Conservation (phyloP, 1,140 invertebrate species). For the Araneus ventricosus region DNA sequence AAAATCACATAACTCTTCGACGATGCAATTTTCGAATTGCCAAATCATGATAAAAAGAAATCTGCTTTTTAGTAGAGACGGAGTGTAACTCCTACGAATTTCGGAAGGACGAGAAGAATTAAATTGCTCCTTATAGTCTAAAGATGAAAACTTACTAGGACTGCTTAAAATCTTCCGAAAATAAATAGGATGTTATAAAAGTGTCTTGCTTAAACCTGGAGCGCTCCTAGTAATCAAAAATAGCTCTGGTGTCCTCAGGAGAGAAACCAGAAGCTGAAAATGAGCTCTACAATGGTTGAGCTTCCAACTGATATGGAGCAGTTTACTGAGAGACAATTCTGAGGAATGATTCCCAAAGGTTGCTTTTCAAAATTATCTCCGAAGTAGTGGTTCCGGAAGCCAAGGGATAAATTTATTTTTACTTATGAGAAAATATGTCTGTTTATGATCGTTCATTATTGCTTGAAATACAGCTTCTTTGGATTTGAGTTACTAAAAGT, state of each 20-base stretch:
- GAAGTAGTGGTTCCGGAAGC: background rate
- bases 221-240: background rate
- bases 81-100: too few relatives aligned
- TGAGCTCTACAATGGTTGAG: background rate
- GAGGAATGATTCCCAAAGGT: background rate
- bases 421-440: background rate
- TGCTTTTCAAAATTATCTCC: background rate
- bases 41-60: too few relatives aligned
- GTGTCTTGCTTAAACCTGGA: background rate
- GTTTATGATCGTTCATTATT: background rate
- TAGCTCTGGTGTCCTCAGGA: background rate
- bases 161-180: background rate
- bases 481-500: too few relatives aligned
- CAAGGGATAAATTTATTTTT: background rate
- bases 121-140: too few relatives aligned
- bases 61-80: too few relatives aligned
- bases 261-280: background rate
- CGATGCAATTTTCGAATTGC: too few relatives aligned
- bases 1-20: too few relatives aligned
- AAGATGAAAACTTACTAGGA: too few relatives aligned
- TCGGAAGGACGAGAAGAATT: too few relatives aligned
- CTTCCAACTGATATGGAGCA: background rate
- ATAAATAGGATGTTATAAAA: background rate
- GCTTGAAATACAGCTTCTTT: background rate
- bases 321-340: background rate